phyloP scores from a whole-genome alignment of 2,888 invertebrate genomes.

The Petrophora chlorosata region DNA sequence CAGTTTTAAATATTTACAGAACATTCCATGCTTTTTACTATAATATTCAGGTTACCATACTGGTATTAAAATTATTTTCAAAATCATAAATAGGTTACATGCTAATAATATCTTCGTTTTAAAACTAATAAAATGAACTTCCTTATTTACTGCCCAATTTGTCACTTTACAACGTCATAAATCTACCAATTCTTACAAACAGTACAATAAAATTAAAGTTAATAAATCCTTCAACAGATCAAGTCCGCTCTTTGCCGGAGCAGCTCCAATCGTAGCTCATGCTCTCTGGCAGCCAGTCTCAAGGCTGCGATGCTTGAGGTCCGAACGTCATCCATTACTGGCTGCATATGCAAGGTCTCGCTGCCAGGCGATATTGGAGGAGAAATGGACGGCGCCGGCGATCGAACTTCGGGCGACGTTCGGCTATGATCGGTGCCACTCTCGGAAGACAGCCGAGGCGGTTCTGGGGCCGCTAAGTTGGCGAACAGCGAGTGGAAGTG shows the following conservation, averaged over 20 bases:
- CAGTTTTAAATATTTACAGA: too few relatives aligned
- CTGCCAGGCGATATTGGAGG: conserved; percentile 81
- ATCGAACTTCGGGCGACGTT: conserved; percentile 58
- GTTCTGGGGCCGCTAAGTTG: conserved; percentile 86
- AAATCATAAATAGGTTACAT: conserved; percentile 21
- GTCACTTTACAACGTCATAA: conserved; percentile 16
- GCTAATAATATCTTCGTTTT: conserved; percentile 15
- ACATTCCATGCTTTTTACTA: too few relatives aligned
- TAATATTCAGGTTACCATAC: conserved; percentile 1
- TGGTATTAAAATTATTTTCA: conserved; percentile 8
- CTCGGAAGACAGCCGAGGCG: conserved; percentile 67
- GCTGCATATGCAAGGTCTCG: conserved; percentile 77
- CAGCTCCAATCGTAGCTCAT: conserved; percentile 92
- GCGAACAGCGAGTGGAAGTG: conserved; percentile 95
- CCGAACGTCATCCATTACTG: conserved; percentile 86
- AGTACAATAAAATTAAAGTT: conserved; percentile 10
- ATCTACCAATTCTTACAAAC: conserved; percentile 13
- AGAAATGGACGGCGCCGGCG: conserved; percentile 74
- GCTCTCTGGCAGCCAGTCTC: conserved; percentile 93
- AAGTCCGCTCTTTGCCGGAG: conserved; percentile 87
- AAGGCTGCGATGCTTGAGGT: conserved; percentile 94
- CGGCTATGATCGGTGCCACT: conserved; percentile 65
- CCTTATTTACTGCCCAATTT: conserved; percentile 6
- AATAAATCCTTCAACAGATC: conserved; percentile 56
- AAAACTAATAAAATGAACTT: not conserved